These are phyloP conservation scores for Bambusicola thoracicus DNA, from an alignment of 2,113 vertebrate species.

Conservation along the genomic window DNA sequence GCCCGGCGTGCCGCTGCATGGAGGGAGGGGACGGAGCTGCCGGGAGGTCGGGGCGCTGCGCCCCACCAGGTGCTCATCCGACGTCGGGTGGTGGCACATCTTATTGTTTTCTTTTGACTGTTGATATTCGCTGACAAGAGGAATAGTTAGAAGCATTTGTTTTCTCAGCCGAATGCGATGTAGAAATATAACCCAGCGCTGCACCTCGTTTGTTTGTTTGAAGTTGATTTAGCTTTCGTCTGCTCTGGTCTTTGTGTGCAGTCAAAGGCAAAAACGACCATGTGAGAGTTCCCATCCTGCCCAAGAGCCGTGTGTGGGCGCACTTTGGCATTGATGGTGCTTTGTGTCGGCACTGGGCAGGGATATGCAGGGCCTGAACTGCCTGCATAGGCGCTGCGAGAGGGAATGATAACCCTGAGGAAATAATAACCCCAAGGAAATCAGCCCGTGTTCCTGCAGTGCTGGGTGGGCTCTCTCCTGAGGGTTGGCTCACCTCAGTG, in stretches of 20 bases:
- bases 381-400: fast-evolving
- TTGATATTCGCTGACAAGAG: neutral
- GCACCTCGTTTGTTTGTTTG: neutral
- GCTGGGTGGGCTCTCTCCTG: neutral
- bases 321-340: fast-evolving
- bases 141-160: neutral
- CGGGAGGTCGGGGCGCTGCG: no score
- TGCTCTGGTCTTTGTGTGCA: conserved; percentile 23
- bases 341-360: neutral
- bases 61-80: neutral
- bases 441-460: fast-evolving
- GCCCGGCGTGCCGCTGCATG: neutral
- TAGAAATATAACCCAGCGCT: neutral
- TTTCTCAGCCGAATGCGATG: neutral
- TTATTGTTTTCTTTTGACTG: neutral
- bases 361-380: fast-evolving
- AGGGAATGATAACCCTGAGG: neutral
- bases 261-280: neutral
- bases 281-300: neutral
- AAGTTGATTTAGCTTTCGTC: neutral
- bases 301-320: fast-evolving
- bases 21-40: neutral
- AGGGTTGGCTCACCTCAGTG: neutral
- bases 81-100: neutral
- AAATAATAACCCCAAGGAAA: fast-evolving